A percentile compares a stretch with the other conserved stretches of the same genome.
These are phyloP conservation scores for Dilophus febrilis DNA, from an alignment of 2,888 invertebrate species.

Conservation along the genomic window DNA sequence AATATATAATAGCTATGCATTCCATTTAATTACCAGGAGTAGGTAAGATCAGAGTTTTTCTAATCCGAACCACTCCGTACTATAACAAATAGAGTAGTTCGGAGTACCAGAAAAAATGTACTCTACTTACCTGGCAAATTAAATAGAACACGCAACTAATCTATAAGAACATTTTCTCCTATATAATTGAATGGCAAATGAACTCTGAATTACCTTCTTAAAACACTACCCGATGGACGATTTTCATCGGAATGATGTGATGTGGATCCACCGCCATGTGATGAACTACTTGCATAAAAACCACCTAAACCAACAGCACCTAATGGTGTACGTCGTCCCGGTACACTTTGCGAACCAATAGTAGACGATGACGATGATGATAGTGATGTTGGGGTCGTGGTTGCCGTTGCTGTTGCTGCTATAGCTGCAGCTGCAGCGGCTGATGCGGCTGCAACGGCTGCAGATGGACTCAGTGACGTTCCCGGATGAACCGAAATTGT, in stretches of 20 bases:
- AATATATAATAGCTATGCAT: too few relatives aligned
- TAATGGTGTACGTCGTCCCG: conserved; percentile 55
- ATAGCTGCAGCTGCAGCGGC: too few relatives aligned
- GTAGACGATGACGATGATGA: too few relatives aligned
- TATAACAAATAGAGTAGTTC: too few relatives aligned
- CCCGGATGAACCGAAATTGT: conserved; percentile 16
- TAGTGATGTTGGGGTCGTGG: too few relatives aligned
- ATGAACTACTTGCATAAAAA: conserved; percentile 63
- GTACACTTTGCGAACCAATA: conserved; percentile 45
- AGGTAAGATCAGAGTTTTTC: too few relatives aligned
- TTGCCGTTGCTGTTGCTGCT: too few relatives aligned
- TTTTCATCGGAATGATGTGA: conserved; percentile 60
- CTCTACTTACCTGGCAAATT: not conserved
- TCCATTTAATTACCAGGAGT: too few relatives aligned
- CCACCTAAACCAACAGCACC: conserved; percentile 73
- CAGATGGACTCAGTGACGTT: conserved; percentile 29
- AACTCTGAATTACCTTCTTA: conserved; percentile 13
- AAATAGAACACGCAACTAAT: not conserved
- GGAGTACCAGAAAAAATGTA: conserved; percentile 1
- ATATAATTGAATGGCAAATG: too few relatives aligned
- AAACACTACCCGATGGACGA: conserved; percentile 32
- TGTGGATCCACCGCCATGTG: conserved; percentile 34
- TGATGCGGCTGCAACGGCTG: too few relatives aligned
- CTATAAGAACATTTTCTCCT: too few relatives aligned
- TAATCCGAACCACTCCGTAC: too few relatives aligned